Base-by-base conservation (phyloP, 2,888 invertebrate species). In the Sinotaia quadrata region DNA sequence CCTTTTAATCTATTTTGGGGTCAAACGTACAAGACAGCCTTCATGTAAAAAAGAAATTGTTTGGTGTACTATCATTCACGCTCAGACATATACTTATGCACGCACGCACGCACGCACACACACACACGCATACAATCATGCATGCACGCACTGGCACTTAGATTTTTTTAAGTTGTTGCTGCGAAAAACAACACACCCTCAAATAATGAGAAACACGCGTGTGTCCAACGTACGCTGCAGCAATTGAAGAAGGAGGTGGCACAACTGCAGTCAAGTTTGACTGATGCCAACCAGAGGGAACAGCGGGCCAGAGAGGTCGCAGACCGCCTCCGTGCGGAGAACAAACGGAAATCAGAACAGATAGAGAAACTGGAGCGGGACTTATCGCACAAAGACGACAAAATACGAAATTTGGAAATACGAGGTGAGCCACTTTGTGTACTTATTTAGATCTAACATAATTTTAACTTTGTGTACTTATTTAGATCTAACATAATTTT, bases 371-470 rank as follows among this genome's bases (percentile, higher is more conserved):
- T 75, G 58, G 80, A 83, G 71, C 62, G 75, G 47, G 79, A 77
- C 52, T 66, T 78, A n/a, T 61, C 73, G 12, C 76, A 72, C 56
- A 75, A 81, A 74, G 81, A 82, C 71, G 84, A 83, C 59, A 72
- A 80, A 33, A 76, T 82, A 12, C 69, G 81, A 27, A 81, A 81
- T 63, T 70, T 84, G 58, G 84, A 83, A 72, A 80, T 81, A 18
- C 74, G 79, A 75, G 82, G 84, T 84, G 70, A 49, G 47, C 15
- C 15, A 8, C 8, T 18, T 49, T 44, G 4, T 31, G n/a, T 31
- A 27, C 4, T 18, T 10, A 41, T 18, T 41, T 41, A 41, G n/a
- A n/a, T n/a, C n/a, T 47, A 21, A 47, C 4, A 21, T 4, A 12
- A 47, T 5, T 7, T 4, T 7, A 47, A 4, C 21, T 7, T 18